phyloP scores from a whole-genome alignment of 2,113 vertebrate species.

The Clinocottus analis region DNA sequence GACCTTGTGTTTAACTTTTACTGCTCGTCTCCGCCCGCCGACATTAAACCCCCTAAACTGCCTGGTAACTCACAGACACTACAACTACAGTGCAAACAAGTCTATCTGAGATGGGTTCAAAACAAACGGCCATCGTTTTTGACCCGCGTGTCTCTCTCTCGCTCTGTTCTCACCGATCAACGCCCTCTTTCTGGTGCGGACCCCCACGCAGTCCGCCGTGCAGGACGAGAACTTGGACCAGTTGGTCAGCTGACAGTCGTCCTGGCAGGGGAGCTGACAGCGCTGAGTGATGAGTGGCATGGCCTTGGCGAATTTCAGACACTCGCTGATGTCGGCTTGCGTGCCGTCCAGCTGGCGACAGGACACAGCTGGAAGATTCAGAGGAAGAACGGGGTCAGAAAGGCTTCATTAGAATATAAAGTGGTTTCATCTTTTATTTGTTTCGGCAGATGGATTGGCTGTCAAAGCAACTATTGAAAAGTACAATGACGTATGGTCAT shows the following conservation, averaged over 20 bases:
- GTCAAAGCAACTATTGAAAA: not conserved
- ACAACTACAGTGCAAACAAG: constrained; percentile 25
- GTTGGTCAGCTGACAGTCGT: constrained; percentile 95
- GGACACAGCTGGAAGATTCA: constrained; percentile 88
- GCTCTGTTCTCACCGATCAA: constrained; percentile 89
- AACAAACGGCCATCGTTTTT: constrained; percentile 4
- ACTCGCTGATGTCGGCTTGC: constrained; percentile 89
- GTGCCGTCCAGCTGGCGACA: constrained; percentile 95
- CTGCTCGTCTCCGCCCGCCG: not conserved
- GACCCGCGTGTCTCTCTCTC: not conserved
- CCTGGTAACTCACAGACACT: constrained; percentile 8
- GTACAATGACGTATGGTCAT: not conserved
- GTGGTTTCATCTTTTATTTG: constrained; percentile 10
- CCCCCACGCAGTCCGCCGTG: constrained; percentile 94
- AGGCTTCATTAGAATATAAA: constrained; percentile 23
- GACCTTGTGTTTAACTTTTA: constrained; percentile 21
- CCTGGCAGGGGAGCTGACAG: constrained; percentile 96
- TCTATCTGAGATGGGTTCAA: constrained; percentile 2
- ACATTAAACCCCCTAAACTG: not conserved
- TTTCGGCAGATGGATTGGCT: constrained; percentile 1
- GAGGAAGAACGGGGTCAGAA: constrained; percentile 8
- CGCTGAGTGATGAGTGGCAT: constrained; percentile 91
- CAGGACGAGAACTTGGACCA: constrained; percentile 99
- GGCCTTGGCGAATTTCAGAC: constrained; percentile 87
- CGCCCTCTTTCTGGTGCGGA: constrained; percentile 92